Evolutionary conservation across 2,888 invertebrate genomes (phyloP), one percentile per base, ranked within the genome.

Genomic region (Anoplius nigerrimus): DNA sequence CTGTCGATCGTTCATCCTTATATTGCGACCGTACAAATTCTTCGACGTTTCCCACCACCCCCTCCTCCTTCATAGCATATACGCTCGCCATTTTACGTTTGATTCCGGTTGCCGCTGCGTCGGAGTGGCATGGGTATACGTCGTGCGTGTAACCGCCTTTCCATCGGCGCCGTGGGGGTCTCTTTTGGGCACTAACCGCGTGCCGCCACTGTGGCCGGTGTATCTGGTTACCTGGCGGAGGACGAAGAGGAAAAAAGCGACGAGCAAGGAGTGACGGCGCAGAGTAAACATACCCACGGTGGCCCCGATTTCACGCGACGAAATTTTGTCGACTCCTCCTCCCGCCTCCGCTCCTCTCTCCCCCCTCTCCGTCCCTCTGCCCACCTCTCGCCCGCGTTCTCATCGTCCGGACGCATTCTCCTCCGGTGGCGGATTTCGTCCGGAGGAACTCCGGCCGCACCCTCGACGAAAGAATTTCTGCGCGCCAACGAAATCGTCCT

Each of bases 201-300:
- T 78, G 70, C 78, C 72, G 72, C 74, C 73, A 18, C 48, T 18
- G 48, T 18, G 16, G 74, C 69, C 66, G 66, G 66, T 63, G 78
- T 82, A 80, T 82, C 81, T 78, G 80, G 79, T 82, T 82, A 80
- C 82, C 73, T 69, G 67, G 51, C 53, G 61, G 58, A 62, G 60
- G 67, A 64, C 11, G 67, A 62, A 54, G 60, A 61, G 22, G 66
- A 67, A 62, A 58, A 69, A 43, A 76, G 68, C 62, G 71, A 72
- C 60, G 51, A 64, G 34, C 58, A 64, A 62, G 67, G 69, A 69
- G 62, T 62, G 68, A 75, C 69, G 71, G 66, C 65, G 59, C 69
- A 70, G 73, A 72, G 69, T 78, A 71, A 76, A 73, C 76, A 76
- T 68, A 74, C 62, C 70, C 72, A 67, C 70, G 65, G 68, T 61